Evolutionary conservation across 1,140 invertebrate species (phyloP).

Genomic region (Idris sp.): DNA sequence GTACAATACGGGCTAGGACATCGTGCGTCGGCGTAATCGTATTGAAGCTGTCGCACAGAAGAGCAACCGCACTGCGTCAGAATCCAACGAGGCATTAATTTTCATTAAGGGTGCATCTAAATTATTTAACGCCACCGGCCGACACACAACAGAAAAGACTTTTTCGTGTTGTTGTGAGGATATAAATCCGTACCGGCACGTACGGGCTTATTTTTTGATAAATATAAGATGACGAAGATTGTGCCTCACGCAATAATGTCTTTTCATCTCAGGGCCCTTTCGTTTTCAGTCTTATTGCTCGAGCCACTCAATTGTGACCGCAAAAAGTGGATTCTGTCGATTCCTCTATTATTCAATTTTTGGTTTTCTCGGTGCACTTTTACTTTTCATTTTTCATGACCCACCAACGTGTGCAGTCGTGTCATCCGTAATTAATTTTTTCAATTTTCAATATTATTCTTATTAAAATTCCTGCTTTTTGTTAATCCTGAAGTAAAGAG

Average conservation of each 20-base stretch:
- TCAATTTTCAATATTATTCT: constrained; percentile 1
- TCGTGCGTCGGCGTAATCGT: constrained; percentile 44
- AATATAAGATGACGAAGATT: constrained; percentile 42
- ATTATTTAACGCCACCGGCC: constrained; percentile 41
- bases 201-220: constrained; percentile 22
- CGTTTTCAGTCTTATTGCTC: constrained; percentile 1
- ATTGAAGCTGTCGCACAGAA: constrained; percentile 41
- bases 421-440: background rate
- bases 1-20: constrained; percentile 8
- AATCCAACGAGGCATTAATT: constrained; percentile 46
- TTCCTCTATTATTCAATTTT: constrained; percentile 17
- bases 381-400: constrained; percentile 11
- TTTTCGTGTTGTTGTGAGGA: constrained; percentile 38
- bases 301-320: constrained; percentile 9
- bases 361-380: constrained; percentile 13
- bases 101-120: constrained; percentile 46
- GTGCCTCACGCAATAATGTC: constrained; percentile 13
- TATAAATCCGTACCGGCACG: constrained; percentile 31
- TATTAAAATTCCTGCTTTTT: no score
- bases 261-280: constrained; percentile 5
- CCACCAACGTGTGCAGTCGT: background rate
- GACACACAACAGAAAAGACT: constrained; percentile 25
- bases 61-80: constrained; percentile 40
- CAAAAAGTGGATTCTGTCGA: constrained; percentile 8
- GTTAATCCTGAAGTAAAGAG: no score